Conservation (phyloP, 2,888 invertebrate genomes). For the Eristalinus sepulchralis region DNA sequence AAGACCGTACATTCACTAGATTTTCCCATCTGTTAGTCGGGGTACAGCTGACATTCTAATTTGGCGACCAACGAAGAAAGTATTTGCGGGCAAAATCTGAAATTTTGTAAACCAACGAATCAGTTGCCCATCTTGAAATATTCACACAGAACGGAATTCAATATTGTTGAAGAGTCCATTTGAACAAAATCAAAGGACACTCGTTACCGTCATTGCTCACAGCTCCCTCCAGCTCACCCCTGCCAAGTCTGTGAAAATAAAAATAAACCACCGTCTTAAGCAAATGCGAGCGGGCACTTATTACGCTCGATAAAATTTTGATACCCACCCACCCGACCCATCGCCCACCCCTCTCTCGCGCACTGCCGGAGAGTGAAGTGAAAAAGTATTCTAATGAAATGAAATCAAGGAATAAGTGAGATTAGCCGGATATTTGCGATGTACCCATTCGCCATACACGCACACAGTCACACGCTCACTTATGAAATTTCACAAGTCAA, state of each 20-base stretch:
- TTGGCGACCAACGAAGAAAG: too few species aligned
- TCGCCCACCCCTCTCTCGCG: too few species aligned
- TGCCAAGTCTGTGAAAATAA: conserved; percentile 9
- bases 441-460: conserved; percentile 34
- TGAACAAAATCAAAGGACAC: too few species aligned
- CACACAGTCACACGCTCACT: background rate
- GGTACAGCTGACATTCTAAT: too few species aligned
- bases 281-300: conserved; percentile 60
- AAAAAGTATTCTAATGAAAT: conserved; percentile 66
- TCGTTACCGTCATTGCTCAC: background rate
- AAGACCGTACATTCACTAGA: too few species aligned
- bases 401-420: conserved; percentile 66
- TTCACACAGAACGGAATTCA: too few species aligned
- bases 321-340: conserved; percentile 23
- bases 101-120: too few species aligned
- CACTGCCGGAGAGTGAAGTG: background rate
- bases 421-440: conserved; percentile 70
- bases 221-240: conserved; percentile 2
- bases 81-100: too few species aligned
- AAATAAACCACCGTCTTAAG: conserved; percentile 60
- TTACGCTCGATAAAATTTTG: conserved; percentile 69
- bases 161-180: too few species aligned
- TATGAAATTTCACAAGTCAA: conserved; percentile 53
- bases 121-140: too few species aligned
- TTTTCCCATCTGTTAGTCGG: too few species aligned